phyloP scores from a whole-genome alignment of 2,113 vertebrate species.

The Hoplias malabaricus region DNA sequence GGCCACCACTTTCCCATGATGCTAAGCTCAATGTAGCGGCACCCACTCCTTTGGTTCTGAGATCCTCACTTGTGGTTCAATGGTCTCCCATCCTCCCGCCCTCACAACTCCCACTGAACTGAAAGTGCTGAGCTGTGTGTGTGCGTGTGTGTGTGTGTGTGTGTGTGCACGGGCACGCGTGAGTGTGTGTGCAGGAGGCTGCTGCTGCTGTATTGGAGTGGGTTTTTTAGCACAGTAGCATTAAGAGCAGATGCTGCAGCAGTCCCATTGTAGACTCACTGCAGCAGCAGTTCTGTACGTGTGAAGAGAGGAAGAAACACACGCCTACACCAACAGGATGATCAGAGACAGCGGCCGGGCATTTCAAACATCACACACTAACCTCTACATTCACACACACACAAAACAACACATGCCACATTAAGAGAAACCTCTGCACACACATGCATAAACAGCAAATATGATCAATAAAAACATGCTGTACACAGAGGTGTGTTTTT shows the following conservation, averaged over 20 bases:
- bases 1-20: background rate
- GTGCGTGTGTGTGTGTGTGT: constrained; percentile 38
- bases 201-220: constrained; percentile 23
- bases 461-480: background rate
- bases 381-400: constrained; percentile 19
- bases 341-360: constrained; percentile 72
- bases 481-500: background rate
- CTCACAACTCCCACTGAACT: constrained; percentile 20
- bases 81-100: constrained; percentile 6
- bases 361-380: constrained; percentile 58
- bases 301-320: constrained; percentile 71
- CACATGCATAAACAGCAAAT: constrained; percentile 37
- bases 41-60: constrained; percentile 12
- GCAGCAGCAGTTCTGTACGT: constrained; percentile 45
- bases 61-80: constrained; percentile 30
- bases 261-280: constrained; percentile 26
- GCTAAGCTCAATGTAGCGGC: background rate
- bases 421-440: constrained; percentile 13
- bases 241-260: constrained; percentile 15
- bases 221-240: constrained; percentile 50
- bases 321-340: constrained; percentile 79
- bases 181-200: constrained; percentile 63
- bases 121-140: constrained; percentile 44
- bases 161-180: constrained; percentile 2
- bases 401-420: constrained; percentile 17